Evolutionary conservation across 2,888 invertebrate genomes (phyloP).

Genomic region (Parnassius smintheus): DNA sequence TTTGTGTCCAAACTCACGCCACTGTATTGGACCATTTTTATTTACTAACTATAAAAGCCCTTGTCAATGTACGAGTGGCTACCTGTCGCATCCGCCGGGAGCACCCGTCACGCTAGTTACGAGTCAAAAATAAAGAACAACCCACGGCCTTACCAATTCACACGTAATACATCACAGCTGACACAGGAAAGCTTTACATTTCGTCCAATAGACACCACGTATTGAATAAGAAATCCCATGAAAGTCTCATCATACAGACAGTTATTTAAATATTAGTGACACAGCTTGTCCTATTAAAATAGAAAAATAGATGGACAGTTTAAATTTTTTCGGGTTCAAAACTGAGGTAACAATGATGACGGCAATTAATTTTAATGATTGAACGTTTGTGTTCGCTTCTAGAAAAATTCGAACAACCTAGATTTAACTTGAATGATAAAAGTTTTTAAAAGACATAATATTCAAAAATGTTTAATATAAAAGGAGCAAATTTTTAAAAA

Average conservation of each 20-base stretch:
- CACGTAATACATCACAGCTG: conserved; percentile 55
- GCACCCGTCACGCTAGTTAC: conserved; percentile 29
- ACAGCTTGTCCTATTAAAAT: conserved; percentile 30
- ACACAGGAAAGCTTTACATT: conserved; percentile 16
- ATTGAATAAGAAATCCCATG: conserved; percentile 39
- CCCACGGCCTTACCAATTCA: conserved; percentile 49
- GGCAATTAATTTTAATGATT: conserved; percentile 59
- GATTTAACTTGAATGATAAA: background rate
- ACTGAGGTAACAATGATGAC: conserved; percentile 50
- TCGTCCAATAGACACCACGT: conserved; percentile 8
- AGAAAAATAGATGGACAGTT: conserved; percentile 45
- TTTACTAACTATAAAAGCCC: conserved; percentile 49
- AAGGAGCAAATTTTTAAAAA: background rate
- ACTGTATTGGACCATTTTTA: conserved; percentile 37
- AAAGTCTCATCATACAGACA: conserved; percentile 34
- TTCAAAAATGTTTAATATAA: background rate
- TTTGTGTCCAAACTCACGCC: conserved; percentile 24
- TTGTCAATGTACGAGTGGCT: conserved; percentile 64
- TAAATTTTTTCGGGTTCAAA: conserved; percentile 52
- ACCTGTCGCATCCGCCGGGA: conserved; percentile 59
- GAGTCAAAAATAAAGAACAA: conserved; percentile 54
- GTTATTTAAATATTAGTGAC: conserved; percentile 39
- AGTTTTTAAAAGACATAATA: background rate
- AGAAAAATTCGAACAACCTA: conserved; percentile 5
- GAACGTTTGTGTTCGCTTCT: conserved; percentile 42